Evolutionary conservation across 2,113 vertebrate species (phyloP).

Genomic region (Panurus biarmicus): DNA sequence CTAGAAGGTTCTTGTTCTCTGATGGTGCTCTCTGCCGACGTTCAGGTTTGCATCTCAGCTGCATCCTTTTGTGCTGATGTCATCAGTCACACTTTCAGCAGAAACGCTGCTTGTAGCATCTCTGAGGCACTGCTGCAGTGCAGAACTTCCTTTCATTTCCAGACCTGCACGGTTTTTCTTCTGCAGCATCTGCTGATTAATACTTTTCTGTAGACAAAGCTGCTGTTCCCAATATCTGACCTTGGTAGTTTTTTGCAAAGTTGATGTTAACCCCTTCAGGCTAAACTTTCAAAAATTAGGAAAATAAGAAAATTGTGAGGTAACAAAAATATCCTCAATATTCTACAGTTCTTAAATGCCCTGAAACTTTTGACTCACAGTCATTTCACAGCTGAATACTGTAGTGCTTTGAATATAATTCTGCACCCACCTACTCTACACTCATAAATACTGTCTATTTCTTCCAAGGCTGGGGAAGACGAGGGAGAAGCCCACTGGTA

Average conservation of each 20-base stretch:
- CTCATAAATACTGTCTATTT: slow-evolving; percentile 21
- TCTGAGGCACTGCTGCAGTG: slow-evolving; percentile 37
- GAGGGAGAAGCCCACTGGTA: neutral
- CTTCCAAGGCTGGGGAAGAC: slow-evolving; percentile 11
- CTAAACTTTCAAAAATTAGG: neutral
- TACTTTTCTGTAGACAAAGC: neutral
- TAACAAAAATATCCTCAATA: neutral
- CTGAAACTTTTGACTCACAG: slow-evolving; percentile 32
- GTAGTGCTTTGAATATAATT: slow-evolving; percentile 41
- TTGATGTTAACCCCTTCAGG: neutral
- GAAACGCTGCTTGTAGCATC: neutral
- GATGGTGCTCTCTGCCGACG: neutral
- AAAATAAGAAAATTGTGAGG: neutral
- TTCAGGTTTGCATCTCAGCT: neutral
- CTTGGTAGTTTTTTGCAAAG: neutral
- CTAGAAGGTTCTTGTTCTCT: neutral
- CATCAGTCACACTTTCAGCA: neutral
- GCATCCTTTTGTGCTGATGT: neutral
- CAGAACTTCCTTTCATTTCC: slow-evolving; percentile 33
- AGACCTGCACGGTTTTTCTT: neutral
- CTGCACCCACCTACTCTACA: slow-evolving; percentile 20
- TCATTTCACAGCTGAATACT: slow-evolving; percentile 2
- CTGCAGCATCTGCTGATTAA: slow-evolving; percentile 42
- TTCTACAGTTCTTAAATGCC: neutral
- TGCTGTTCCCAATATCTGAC: neutral